Evolutionary conservation across 2,888 invertebrate species (phyloP), one percentile per base, ranked within the genome.

Genomic region (Amorpha juglandis): DNA sequence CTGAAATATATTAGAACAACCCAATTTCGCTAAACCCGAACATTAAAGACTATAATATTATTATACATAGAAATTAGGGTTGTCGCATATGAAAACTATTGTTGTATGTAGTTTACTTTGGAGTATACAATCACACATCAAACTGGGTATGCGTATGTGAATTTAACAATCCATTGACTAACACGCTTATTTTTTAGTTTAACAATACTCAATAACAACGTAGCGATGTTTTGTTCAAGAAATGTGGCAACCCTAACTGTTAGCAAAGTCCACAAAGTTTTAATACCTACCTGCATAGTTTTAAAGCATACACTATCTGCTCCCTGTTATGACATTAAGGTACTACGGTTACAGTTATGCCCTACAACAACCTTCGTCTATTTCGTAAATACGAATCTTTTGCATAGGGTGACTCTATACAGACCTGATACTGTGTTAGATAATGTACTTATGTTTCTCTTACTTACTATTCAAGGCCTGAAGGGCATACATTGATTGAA

Each of bases 1-100:
- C 16, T 16, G 16, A 38, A 42, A 42, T 42, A 58, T 58, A 58
- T 58, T 55, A 55, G 8, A 42, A 42, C 38, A 58, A 58, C 19
- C 42, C 58, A 42, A 58, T 42, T 58, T 58, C 19, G 38, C 58
- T 42, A 55, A 16, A 38, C 16, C 55, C 8, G 38, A 38, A 55
- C 27, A 16, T 1, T 55, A 16, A 55, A 38, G n/a, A 55, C 27
- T 4, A 55, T 38, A n/a, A n/a, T n/a, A n/a, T n/a, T n/a, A n/a
- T n/a, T n/a, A 38, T 55, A 48, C 33, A 55, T 38, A 55, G 8
- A 33, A 53, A n/a, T 14, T 35, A 53, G 53, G 53, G n/a, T 35
- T 35, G 33, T 33, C 53, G n/a, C n/a, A 47, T 14, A 6, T 14
- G n/a, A 47, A 14, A 47, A n/a, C 14, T 47, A 47, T 47, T 14